These are phyloP conservation scores for Axea sp. DNA, from an alignment of 2,888 invertebrate genomes.

Conservation along the genomic window DNA sequence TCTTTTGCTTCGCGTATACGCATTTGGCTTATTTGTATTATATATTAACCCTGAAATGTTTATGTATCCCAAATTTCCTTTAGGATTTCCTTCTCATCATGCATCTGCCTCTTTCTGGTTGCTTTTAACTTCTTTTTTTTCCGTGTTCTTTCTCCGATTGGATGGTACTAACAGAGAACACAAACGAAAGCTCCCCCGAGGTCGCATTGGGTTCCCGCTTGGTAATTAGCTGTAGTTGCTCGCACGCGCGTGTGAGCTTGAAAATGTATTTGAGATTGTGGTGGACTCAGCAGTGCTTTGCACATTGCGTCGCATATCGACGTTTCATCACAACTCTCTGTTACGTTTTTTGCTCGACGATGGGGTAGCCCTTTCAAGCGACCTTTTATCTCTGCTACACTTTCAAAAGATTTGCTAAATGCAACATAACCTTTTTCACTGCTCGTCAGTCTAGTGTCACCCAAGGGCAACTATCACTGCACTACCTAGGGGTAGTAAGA, in stretches of 20 bases:
- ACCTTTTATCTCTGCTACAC: constrained; percentile 33
- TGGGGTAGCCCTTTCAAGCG: constrained; percentile 41
- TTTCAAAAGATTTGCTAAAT: constrained; percentile 28
- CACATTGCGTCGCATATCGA: constrained; percentile 41
- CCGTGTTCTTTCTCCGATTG: constrained; percentile 44
- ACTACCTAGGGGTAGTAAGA: too few relatives aligned
- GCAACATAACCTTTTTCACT: constrained; percentile 8
- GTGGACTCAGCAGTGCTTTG: constrained; percentile 53
- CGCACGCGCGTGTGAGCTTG: constrained; percentile 73
- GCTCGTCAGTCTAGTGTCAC: too few relatives aligned
- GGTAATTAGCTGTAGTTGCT: constrained; percentile 73
- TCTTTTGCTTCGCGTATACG: too few relatives aligned
- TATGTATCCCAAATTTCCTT: constrained; percentile 18
- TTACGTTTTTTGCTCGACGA: constrained; percentile 23
- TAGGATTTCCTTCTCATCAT: constrained; percentile 6
- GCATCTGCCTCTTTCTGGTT: constrained; percentile 14
- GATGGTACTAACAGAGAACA: constrained; percentile 22
- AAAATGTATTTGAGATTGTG: constrained; percentile 72
- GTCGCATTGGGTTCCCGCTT: constrained; percentile 58
- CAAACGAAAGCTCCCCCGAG: constrained; percentile 58
- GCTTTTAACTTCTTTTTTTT: constrained; percentile 47
- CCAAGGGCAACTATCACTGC: constrained; percentile 1
- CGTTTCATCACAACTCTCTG: constrained; percentile 45
- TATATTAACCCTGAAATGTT: too few relatives aligned
- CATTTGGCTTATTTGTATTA: too few relatives aligned